These are phyloP conservation scores for Malurus splendens DNA, from an alignment of 2,797 vertebrate genomes.

Conservation along the genomic window DNA sequence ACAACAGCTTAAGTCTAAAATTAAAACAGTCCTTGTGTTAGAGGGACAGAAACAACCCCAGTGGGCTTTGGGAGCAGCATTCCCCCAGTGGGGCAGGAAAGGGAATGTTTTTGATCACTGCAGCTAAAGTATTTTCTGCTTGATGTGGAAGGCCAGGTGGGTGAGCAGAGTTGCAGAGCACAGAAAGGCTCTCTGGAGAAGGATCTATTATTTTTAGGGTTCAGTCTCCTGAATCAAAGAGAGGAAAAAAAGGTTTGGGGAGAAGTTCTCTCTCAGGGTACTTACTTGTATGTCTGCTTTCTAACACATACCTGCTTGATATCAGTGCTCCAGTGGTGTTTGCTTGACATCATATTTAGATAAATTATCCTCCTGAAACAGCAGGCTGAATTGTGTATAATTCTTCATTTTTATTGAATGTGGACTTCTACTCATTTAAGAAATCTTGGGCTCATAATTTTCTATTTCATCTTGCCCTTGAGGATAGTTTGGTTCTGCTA, in stretches of 20 bases:
- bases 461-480: not conserved
- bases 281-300: not conserved
- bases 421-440: not conserved
- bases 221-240: not conserved
- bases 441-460: constrained; percentile 1
- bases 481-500: not conserved
- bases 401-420: not conserved
- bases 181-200: not conserved
- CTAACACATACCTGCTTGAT: not conserved
- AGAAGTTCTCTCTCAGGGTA: not conserved
- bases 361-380: constrained; percentile 4
- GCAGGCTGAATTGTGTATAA: not conserved
- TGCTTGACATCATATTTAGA: not conserved
- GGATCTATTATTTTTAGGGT: not conserved
- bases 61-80: not conserved
- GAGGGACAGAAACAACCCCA: constrained; percentile 1
- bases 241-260: not conserved
- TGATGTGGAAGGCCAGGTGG: constrained; percentile 41
- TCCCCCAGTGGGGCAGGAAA: not conserved
- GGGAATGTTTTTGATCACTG: constrained; percentile 8
- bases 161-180: not conserved
- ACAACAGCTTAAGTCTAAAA: not conserved
- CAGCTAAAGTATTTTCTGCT: constrained; percentile 34
- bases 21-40: not conserved
- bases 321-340: not conserved